These are phyloP conservation scores for Caranx melampygus DNA, from an alignment of 2,113 vertebrate genomes.

Conservation along the genomic window DNA sequence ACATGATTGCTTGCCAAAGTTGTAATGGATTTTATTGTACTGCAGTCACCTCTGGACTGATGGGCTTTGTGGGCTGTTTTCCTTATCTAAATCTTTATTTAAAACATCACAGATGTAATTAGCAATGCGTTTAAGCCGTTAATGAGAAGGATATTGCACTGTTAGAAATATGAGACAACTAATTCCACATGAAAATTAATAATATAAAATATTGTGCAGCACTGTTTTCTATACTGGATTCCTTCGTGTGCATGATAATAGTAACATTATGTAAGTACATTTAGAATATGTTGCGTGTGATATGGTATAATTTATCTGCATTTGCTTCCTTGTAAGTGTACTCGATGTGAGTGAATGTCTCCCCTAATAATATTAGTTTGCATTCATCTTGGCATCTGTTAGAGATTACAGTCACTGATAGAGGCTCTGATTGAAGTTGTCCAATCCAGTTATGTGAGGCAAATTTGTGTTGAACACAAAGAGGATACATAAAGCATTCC, in stretches of 20 bases:
- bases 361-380: constrained; percentile 34
- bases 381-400: constrained; percentile 28
- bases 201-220: constrained; percentile 13
- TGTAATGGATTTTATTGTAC: constrained; percentile 47
- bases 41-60: constrained; percentile 9
- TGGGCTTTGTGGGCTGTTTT: constrained; percentile 16
- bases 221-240: constrained; percentile 28
- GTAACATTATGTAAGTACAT: constrained; percentile 29
- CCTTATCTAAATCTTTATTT: constrained; percentile 26
- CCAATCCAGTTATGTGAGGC: constrained; percentile 41
- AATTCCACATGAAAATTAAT: neutral
- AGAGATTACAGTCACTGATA: constrained; percentile 32
- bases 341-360: constrained; percentile 21
- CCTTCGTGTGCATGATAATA: constrained; percentile 33
- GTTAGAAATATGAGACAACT: constrained; percentile 21
- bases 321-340: constrained; percentile 32
- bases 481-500: constrained; percentile 16
- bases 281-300: constrained; percentile 29
- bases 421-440: constrained; percentile 45
- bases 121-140: constrained; percentile 26
- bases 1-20: constrained; percentile 52
- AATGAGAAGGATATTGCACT: constrained; percentile 17
- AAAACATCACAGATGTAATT: constrained; percentile 25
- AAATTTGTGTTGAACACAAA: constrained; percentile 58
- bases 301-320: constrained; percentile 38